phyloP scores from a whole-genome alignment of 2,797 vertebrate genomes.

The Lithobates sylvaticus region DNA sequence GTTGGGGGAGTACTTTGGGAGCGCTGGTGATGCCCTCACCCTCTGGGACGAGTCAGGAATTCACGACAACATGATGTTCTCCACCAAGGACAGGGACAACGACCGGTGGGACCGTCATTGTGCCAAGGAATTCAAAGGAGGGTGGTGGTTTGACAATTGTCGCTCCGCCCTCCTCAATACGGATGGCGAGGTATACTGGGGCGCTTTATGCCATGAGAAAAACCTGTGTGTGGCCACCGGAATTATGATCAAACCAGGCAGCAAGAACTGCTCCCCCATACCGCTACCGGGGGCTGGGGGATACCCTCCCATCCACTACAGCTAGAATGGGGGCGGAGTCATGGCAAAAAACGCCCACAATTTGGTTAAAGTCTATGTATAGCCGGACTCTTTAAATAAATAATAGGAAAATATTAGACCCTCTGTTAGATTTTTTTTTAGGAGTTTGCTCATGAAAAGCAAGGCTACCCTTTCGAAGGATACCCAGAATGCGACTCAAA shows the following conservation, averaged over 20 bases:
- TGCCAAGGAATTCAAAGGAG: background rate
- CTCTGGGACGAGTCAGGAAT: background rate
- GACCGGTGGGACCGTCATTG: constrained; percentile 35
- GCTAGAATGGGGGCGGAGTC: background rate
- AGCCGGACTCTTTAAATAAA: too few species aligned
- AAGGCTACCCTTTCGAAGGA: too few species aligned
- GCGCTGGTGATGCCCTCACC: constrained; percentile 38
- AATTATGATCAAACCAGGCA: constrained; percentile 59
- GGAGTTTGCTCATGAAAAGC: too few species aligned
- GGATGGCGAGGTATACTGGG: constrained; percentile 59
- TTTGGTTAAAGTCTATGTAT: too few species aligned
- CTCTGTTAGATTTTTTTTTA: too few species aligned
- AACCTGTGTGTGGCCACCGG: constrained; percentile 34
- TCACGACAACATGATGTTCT: constrained; percentile 55
- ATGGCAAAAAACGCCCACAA: too few species aligned
- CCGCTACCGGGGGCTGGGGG: background rate
- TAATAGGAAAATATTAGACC: too few species aligned
- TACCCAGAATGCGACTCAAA: too few species aligned
- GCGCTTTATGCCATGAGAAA: constrained; percentile 31
- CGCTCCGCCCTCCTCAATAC: constrained; percentile 53
- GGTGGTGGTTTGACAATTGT: constrained; percentile 61
- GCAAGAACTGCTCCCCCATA: constrained; percentile 43
- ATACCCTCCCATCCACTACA: constrained; percentile 14
- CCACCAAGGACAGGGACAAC: constrained; percentile 55
- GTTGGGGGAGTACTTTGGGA: background rate